Percentiles rank a stretch among this genome's conserved stretches.
Conservation (phyloP, 2,113 vertebrate genomes). For the Osmerus mordax region DNA sequence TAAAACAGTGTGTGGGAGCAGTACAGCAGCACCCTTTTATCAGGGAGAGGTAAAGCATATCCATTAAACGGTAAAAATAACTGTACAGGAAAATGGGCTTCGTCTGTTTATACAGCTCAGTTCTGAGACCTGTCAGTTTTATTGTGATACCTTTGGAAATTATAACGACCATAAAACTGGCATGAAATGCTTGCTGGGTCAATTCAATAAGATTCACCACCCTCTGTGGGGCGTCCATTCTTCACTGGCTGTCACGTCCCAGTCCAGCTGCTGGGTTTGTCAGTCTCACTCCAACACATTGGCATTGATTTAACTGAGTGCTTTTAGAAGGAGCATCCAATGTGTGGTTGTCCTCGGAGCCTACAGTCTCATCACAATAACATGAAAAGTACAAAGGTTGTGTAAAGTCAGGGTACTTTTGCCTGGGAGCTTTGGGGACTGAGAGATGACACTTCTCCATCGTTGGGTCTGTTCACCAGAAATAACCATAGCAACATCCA, state of each 20-base stretch:
- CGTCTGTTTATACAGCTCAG: slow-evolving; percentile 47
- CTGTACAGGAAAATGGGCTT: slow-evolving; percentile 54
- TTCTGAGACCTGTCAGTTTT: slow-evolving; percentile 37
- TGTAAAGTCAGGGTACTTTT: background rate
- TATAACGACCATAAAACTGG: slow-evolving; percentile 37
- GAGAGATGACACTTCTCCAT: no score
- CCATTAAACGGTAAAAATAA: slow-evolving; percentile 56
- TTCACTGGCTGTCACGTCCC: background rate
- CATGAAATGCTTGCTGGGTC: slow-evolving; percentile 7
- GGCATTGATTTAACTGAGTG: background rate
- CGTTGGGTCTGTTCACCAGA: no score
- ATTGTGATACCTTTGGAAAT: slow-evolving; percentile 45
- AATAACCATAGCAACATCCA: no score
- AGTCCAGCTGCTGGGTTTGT: background rate
- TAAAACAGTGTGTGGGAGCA: slow-evolving; percentile 27
- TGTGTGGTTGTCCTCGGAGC: background rate
- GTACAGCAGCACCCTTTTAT: slow-evolving; percentile 19
- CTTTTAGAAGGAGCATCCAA: background rate
- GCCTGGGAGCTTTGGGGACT: background rate
- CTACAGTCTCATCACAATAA: no score
- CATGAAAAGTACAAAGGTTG: background rate
- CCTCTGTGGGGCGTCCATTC: background rate
- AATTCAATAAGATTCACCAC: slow-evolving; percentile 32
- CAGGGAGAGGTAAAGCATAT: slow-evolving; percentile 45
- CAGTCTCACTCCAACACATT: no score